Evolutionary conservation across 1,140 invertebrate genomes (phyloP), one percentile per base, ranked within the genome.

Genomic region (Pygmarrhopalites habei): DNA sequence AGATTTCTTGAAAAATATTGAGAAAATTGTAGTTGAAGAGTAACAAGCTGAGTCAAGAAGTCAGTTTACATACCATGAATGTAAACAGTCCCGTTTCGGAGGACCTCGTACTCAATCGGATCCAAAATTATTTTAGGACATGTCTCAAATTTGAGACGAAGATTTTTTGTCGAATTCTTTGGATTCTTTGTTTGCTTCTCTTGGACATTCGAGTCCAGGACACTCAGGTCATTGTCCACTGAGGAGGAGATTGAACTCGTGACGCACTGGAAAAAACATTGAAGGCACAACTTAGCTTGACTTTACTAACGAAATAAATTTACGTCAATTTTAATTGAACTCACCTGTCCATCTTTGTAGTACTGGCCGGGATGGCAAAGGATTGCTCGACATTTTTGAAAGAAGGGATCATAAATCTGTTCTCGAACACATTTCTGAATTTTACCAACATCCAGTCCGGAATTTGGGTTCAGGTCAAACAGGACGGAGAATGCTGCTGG

Each of bases 401-500:
- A 78, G 68, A 81, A 81, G 1, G 80, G 80, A 72, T 83, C 82
- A 64, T 74, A 82, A 15, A 81, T 71, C 64, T 79, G 52, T 14
- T 71, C 69, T 1, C 66, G 44, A 0, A 58, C 41, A 61, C 77
- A 80, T 25, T 69, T 65, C 28, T 68, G 67, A 0, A 70, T 61
- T 43, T 72, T 71, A 0, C 78, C 79, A 0, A 80, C 78, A 21
- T 69, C 63, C 28, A 73, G 69, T 21, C 72, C 71, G 1, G 72
- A 69, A n/a, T 72, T 69, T 4, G 68, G 68, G 55, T 69, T 72
- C 23, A 79, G 70, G 60, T 80, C 81, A 55, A 83, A 79, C 30
- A 84, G 71, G 29, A 83, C 72, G 15, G 81, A 73, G 74, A 82
- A 76, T 53, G 77, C 71, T 67, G 74, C 66, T 51, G 75, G 73